These are phyloP conservation scores for Melanitta fusca DNA, from an alignment of 2,797 vertebrate species.

Conservation along the genomic window DNA sequence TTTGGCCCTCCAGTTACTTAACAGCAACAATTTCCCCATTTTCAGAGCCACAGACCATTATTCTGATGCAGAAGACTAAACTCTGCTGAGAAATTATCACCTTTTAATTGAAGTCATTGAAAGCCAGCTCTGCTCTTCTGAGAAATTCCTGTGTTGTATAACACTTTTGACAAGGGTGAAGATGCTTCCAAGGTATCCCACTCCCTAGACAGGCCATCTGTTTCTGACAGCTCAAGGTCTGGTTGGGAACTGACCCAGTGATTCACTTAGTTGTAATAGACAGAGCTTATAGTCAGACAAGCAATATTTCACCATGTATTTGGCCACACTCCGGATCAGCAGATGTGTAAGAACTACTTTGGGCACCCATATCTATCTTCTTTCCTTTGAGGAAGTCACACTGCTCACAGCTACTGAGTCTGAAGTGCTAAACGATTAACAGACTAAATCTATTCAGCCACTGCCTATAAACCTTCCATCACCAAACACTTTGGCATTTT, in stretches of 20 bases:
- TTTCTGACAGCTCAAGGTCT: background rate
- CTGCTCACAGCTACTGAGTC: background rate
- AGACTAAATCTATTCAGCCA: background rate
- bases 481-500: background rate
- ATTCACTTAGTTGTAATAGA: slow-evolving; percentile 11
- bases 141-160: background rate
- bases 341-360: background rate
- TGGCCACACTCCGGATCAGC: background rate
- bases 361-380: background rate
- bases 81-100: background rate
- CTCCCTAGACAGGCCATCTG: slow-evolving; percentile 41
- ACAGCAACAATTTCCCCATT: background rate
- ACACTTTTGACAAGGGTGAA: background rate
- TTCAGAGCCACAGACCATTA: background rate
- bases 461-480: background rate
- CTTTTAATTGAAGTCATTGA: background rate
- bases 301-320: slow-evolving; percentile 18
- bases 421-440: background rate
- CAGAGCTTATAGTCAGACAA: slow-evolving; percentile 6
- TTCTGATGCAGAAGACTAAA: background rate
- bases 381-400: slow-evolving; percentile 15
- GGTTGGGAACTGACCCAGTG: background rate
- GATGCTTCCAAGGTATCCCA: background rate
- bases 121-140: background rate
- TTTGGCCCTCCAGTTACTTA: background rate